Evolutionary conservation across 2,797 vertebrate genomes (phyloP), one percentile per base, ranked within the genome.

Genomic region (Scomberomorus guttatus): DNA sequence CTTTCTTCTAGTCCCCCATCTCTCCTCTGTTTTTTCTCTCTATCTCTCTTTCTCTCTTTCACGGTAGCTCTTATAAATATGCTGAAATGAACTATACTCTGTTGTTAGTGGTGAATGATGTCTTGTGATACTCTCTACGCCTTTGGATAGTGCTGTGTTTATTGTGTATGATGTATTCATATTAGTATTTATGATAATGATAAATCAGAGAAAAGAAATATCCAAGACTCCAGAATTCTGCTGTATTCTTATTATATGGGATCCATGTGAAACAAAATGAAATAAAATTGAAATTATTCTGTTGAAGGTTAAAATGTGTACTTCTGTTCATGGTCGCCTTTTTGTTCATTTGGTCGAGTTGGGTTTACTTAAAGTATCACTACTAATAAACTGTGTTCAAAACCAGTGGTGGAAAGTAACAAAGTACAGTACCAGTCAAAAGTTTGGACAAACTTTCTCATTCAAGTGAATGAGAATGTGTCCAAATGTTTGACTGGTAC

Each of bases 241-340:
- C 79, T 93, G 93, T 94, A 95, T 94, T 95, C 92, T 94, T 95
- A 93, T 93, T 93, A 85, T 94, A 94, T 95, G 93, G 94, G 91
- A 92, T 94, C 85, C 93, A 89, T 93, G 94, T 95, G 92, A 94
- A 93, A 95, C 90, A 66, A 94, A 93, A 93, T 93, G 64, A 94
- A 95, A 95, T 95, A 95, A 95, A 95, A 79, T 93, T 93, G 87
- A 93, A 93, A 94, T 94, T 93, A 95, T 94, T 94, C 93, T 94
- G 93, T 95, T 93, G 91, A 94, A 91, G 89, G 90, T 92, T 89
- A 90, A 87, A 84, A 83, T 54, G 91, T 88, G 80, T 83, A 15
- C 65, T 86, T 89, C 39, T 93, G 70, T 88, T 83, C 80, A 56
- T 71, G 39, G 8, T 32, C 46, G 20, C 46, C 12, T 58, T 59